Conservation (phyloP, 2,888 invertebrate species). For the Pomacea canaliculata region DNA sequence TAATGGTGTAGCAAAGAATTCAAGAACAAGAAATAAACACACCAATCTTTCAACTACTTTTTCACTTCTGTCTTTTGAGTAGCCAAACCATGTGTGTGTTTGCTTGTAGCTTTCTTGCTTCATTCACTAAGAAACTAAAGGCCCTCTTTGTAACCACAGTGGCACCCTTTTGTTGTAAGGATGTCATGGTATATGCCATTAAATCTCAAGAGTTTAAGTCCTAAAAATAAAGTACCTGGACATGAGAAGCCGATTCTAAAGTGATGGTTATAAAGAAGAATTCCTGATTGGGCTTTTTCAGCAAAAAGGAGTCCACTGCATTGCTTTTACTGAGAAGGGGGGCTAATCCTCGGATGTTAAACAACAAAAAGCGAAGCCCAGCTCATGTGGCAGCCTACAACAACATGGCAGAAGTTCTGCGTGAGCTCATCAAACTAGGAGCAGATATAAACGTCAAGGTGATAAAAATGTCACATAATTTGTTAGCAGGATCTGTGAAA, state of each 20-base stretch:
- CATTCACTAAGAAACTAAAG: too few species aligned
- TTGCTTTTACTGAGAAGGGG: conserved; percentile 79
- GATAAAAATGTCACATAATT: too few species aligned
- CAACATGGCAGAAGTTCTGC: conserved; percentile 39
- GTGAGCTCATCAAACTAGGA: conserved; percentile 40
- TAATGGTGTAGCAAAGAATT: too few species aligned
- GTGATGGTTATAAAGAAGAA: too few species aligned
- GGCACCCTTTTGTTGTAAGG: too few species aligned
- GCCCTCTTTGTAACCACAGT: too few species aligned
- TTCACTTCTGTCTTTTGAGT: neutral
- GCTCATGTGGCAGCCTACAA: conserved; percentile 49
- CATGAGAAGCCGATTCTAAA: neutral
- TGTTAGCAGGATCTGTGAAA: neutral
- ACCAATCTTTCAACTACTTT: too few species aligned
- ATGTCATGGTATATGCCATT: too few species aligned
- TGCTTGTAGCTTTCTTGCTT: too few species aligned
- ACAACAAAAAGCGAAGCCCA: conserved; percentile 71
- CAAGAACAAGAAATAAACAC: too few species aligned
- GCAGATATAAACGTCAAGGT: conserved; percentile 55
- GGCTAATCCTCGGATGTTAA: conserved; percentile 79
- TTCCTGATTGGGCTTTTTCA: conserved; percentile 36
- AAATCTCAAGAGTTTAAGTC: too few species aligned
- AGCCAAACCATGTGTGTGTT: neutral
- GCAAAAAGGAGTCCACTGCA: conserved; percentile 74
- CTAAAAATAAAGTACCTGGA: neutral